Conservation (phyloP, 2,888 invertebrate species). For the Conus canariensis region DNA sequence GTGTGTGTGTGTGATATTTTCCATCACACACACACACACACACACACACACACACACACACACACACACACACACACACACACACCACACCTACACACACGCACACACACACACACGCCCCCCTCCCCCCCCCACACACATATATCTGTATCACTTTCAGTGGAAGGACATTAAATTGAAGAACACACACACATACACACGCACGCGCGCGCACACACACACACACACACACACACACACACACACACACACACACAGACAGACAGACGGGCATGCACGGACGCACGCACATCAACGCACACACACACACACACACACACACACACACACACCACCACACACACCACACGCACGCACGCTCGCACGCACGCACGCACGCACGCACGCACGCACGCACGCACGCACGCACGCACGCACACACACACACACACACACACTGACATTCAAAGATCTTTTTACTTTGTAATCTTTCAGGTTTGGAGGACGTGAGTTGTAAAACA, state of each 20-base stretch:
- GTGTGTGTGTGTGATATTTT: background rate
- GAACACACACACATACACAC: constrained; percentile 31
- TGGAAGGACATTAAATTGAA: too few species aligned
- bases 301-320: background rate
- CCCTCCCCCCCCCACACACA: too few species aligned
- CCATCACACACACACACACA: too few species aligned
- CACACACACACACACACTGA: background rate
- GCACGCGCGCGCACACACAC: constrained; percentile 24
- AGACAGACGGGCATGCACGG: background rate
- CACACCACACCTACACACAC: too few species aligned
- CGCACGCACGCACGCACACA: background rate
- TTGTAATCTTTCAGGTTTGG: too few species aligned
- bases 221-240: constrained; percentile 23
- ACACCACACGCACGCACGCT: background rate
- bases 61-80: too few species aligned
- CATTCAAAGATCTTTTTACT: too few species aligned
- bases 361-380: background rate
- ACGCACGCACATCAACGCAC: background rate
- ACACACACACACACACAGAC: constrained; percentile 5
- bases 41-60: too few species aligned
- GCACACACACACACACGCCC: too few species aligned
- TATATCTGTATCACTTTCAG: too few species aligned
- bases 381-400: background rate
- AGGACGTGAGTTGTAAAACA: too few species aligned
- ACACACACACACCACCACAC: background rate